These are phyloP conservation scores for Heterotilapia buettikoferi DNA, from an alignment of 2,113 vertebrate genomes.

Conservation along the genomic window DNA sequence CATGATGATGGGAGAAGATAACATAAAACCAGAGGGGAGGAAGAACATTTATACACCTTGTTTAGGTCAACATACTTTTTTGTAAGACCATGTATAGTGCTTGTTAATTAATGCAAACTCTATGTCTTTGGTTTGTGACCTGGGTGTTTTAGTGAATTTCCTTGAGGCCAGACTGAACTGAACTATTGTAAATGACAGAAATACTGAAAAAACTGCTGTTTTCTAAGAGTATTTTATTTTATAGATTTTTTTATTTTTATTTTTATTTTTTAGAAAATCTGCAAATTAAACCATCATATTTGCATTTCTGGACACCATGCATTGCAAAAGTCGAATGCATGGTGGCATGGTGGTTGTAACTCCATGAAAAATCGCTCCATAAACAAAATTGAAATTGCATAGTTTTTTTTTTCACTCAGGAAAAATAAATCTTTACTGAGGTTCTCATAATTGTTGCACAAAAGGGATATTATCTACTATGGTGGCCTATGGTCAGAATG, in stretches of 20 bases:
- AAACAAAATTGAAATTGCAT: not conserved
- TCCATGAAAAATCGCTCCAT: not conserved
- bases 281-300: not conserved
- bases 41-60: not conserved
- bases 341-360: not conserved
- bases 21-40: not conserved
- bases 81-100: not conserved
- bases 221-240: not conserved
- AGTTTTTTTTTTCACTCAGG: not conserved
- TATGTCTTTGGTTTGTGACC: not conserved
- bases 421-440: not conserved
- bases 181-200: not conserved
- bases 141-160: not conserved
- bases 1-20: not conserved
- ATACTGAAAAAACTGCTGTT: not conserved
- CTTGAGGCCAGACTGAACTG: not conserved
- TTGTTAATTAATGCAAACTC: not conserved
- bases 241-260: not conserved
- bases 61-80: not conserved
- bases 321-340: not conserved
- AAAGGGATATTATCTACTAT: not conserved
- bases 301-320: not conserved
- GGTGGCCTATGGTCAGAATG: not conserved
- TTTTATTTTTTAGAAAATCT: not conserved
- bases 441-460: not conserved